Evolutionary conservation across 2,113 vertebrate species (phyloP).

Genomic region (Labeo catla): DNA sequence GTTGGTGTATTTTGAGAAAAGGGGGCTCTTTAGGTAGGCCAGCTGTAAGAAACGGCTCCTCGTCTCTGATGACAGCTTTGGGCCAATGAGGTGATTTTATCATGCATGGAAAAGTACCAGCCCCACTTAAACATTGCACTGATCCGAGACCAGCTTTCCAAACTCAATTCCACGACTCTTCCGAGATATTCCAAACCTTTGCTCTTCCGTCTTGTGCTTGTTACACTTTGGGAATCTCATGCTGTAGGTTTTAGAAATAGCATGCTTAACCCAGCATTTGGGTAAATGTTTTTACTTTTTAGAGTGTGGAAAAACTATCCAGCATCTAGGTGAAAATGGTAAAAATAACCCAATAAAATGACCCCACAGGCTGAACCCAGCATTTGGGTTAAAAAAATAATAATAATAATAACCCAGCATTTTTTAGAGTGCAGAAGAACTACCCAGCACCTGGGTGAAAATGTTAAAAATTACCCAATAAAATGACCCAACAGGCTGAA

Average conservation of each 20-base stretch:
- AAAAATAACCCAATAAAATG: too few relatives aligned
- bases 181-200: neutral
- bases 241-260: neutral
- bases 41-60: conserved; percentile 46
- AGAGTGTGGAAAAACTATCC: too few relatives aligned
- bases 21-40: conserved; percentile 47
- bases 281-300: too few relatives aligned
- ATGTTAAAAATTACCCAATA: too few relatives aligned
- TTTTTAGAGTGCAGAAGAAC: too few relatives aligned
- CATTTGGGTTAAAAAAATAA: too few relatives aligned
- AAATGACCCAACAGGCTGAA: too few relatives aligned
- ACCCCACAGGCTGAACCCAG: too few relatives aligned
- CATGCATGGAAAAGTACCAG: conserved; percentile 53
- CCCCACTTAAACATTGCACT: conserved; percentile 36
- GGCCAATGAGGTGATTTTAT: conserved; percentile 50
- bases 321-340: too few relatives aligned
- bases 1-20: conserved; percentile 49
- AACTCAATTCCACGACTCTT: neutral
- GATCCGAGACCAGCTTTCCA: conserved; percentile 36
- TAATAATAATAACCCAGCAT: too few relatives aligned
- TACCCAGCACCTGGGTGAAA: too few relatives aligned
- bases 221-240: neutral
- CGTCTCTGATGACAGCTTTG: conserved; percentile 54
- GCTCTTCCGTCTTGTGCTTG: neutral
- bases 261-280: too few relatives aligned